Base-by-base conservation (phyloP, 2,888 invertebrate genomes). In the Pilophorus perplexus region DNA sequence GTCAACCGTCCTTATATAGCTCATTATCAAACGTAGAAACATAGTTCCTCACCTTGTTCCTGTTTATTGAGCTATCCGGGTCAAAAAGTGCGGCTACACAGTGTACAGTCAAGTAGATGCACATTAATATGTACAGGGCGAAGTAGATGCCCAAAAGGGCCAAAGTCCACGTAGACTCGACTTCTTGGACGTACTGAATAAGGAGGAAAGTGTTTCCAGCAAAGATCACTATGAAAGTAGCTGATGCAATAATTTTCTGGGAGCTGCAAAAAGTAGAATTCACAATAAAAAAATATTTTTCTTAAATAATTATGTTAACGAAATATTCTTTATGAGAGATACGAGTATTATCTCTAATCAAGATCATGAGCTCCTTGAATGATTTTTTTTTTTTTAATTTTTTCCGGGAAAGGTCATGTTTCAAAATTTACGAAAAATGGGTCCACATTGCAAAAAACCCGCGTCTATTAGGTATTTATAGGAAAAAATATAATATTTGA, bases 181-280 rank as follows among this genome's bases (percentile, higher is more conserved):
- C 68, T 3, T 8, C 74, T 22, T 79, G 75, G 1, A 88, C 82
- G 71, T 83, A 85, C 59, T 81, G 80, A 18, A 83, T 77, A 12
- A 90, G 88, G 76, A 91, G 89, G 76, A 85, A 90, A 67, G 89
- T 80, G 76, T 92, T 92, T 72, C 92, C 90, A 2, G 77, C 79
- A 73, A 91, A 87, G 2, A 91, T 88, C 38, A 86, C 75, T 3
- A 85, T 73, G 10, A 89, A 85, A 20, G 90, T 77, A 1, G 83
- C 62, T 16, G 85, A 82, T 0, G 89, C 81, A 25, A 87, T 78
- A 22, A 86, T 77, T 79, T 86, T 87, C 77, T 86, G 88, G 27
- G 79, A 78, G 71, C 88, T 89, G 52, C 14, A 54, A 67, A 38
- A n/a, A 5, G 6, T 33, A 33, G 33, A 33, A 33, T n/a, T 10